Evolutionary conservation across 2,888 invertebrate species (phyloP).

Genomic region (Calephelis perditalis): DNA sequence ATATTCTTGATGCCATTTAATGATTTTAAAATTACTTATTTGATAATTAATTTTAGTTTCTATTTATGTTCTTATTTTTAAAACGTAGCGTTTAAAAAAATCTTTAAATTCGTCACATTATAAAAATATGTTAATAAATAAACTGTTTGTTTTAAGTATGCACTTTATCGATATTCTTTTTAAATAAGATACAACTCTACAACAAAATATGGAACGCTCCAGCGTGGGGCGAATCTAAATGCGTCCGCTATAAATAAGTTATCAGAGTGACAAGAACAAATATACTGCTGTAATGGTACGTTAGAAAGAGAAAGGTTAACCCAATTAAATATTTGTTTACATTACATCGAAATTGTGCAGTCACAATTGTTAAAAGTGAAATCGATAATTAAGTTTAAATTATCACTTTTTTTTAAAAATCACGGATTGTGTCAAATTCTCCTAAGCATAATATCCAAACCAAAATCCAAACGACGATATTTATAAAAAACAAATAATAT

Average conservation of each 20-base stretch:
- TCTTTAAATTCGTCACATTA: too few relatives aligned
- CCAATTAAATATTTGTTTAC: slow-evolving; percentile 25
- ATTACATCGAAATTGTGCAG: slow-evolving; percentile 2
- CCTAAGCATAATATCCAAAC: neutral
- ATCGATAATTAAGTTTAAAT: too few relatives aligned
- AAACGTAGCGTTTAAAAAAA: too few relatives aligned
- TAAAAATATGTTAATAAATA: too few relatives aligned
- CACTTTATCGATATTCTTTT: slow-evolving; percentile 33
- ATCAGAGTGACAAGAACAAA: slow-evolving; percentile 44
- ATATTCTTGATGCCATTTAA: too few relatives aligned
- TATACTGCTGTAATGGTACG: slow-evolving; percentile 32
- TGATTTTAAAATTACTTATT: too few relatives aligned
- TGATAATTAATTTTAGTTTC: too few relatives aligned
- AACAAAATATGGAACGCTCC: slow-evolving; percentile 57
- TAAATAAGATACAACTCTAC: slow-evolving; percentile 42
- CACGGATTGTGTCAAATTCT: too few relatives aligned
- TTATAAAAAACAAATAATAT: slow-evolving; percentile 16
- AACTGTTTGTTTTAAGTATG: slow-evolving; percentile 7
- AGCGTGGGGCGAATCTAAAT: slow-evolving; percentile 47
- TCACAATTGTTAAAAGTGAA: too few relatives aligned
- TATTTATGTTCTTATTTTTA: too few relatives aligned
- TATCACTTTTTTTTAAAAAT: too few relatives aligned
- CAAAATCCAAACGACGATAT: slow-evolving; percentile 10
- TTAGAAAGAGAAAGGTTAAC: slow-evolving; percentile 43
- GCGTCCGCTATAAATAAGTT: slow-evolving; percentile 60